Conservation (phyloP, 2,797 vertebrate genomes). For the Morus bassanus region DNA sequence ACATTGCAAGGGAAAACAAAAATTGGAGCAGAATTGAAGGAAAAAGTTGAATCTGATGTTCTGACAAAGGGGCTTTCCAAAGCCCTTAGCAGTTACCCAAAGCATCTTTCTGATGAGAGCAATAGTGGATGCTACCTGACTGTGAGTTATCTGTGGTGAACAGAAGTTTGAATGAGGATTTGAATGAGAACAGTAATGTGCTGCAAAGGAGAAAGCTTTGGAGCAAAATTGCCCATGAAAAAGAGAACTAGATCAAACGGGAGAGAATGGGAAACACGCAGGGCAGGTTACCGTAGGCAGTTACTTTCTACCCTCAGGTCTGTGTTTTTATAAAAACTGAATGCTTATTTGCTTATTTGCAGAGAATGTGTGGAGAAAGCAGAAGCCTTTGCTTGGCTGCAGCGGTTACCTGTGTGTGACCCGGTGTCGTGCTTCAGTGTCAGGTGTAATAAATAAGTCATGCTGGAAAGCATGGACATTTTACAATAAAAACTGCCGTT, state of each 20-base stretch:
- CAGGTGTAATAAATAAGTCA: not conserved
- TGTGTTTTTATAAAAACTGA: not conserved
- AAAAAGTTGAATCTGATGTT: too few relatives aligned
- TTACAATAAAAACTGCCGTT: not conserved
- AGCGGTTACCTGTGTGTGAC: not conserved
- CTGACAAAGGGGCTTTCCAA: too few relatives aligned
- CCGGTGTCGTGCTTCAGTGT: not conserved
- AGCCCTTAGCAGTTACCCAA: too few relatives aligned
- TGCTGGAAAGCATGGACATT: not conserved
- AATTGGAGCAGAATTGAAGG: too few relatives aligned
- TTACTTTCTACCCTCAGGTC: not conserved
- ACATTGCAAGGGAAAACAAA: too few relatives aligned
- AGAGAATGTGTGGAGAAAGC: not conserved
- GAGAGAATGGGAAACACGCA: not conserved
- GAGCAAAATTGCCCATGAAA: not conserved
- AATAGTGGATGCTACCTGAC: too few relatives aligned
- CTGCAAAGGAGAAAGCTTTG: not conserved
- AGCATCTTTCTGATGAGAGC: too few relatives aligned
- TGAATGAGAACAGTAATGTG: not conserved
- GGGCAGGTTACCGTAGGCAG: rapidly evolving
- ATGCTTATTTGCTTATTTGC: not conserved
- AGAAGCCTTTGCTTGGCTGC: not conserved
- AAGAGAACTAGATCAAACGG: not conserved
- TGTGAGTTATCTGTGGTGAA: not conserved
- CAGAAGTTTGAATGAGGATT: not conserved